Conservation (phyloP, 37 sponge, comb jelly and placozoan genomes). For the Crambe crambe region DNA sequence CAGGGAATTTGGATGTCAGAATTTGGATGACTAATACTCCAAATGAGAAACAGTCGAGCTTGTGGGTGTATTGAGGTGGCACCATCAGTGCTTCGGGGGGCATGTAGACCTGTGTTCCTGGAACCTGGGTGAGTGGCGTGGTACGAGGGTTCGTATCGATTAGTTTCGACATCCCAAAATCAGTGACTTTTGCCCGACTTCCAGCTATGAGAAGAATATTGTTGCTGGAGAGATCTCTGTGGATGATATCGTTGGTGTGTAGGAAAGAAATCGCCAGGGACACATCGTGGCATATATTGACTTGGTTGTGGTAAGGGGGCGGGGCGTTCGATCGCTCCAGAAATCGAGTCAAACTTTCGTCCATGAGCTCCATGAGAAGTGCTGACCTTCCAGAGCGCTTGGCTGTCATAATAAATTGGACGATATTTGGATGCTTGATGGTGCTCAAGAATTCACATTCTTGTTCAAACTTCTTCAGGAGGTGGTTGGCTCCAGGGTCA, state of each 20-base stretch:
- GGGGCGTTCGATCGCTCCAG: slow-evolving; percentile 10
- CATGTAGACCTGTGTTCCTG: not conserved
- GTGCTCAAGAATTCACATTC: not conserved
- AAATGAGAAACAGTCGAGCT: not conserved
- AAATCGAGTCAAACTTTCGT: slow-evolving; percentile 54
- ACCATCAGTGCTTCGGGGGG: not conserved
- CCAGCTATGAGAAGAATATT: slow-evolving; percentile 51
- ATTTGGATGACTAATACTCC: slow-evolving; percentile 8
- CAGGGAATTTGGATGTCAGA: not conserved
- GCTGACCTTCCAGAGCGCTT: slow-evolving; percentile 2
- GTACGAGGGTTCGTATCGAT: not conserved
- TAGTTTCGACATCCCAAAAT: not conserved
- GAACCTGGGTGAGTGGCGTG: not conserved
- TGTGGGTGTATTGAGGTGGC: not conserved
- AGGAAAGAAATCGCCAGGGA: slow-evolving; percentile 59
- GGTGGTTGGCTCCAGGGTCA: not conserved
- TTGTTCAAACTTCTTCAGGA: not conserved
- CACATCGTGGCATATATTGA: not conserved
- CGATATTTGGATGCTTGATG: slow-evolving; percentile 38
- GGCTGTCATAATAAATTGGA: slow-evolving; percentile 16
- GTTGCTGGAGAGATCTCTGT: slow-evolving; percentile 69
- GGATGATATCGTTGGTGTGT: slow-evolving; percentile 69
- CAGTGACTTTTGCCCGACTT: not conserved
- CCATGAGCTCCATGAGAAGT: slow-evolving; percentile 55
- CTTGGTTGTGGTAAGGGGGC: slow-evolving; percentile 1